A percentile compares a stretch with the other conserved stretches of the same genome.
Conservation (phyloP, 2,113 vertebrate species). For the Laticauda laticaudata region DNA sequence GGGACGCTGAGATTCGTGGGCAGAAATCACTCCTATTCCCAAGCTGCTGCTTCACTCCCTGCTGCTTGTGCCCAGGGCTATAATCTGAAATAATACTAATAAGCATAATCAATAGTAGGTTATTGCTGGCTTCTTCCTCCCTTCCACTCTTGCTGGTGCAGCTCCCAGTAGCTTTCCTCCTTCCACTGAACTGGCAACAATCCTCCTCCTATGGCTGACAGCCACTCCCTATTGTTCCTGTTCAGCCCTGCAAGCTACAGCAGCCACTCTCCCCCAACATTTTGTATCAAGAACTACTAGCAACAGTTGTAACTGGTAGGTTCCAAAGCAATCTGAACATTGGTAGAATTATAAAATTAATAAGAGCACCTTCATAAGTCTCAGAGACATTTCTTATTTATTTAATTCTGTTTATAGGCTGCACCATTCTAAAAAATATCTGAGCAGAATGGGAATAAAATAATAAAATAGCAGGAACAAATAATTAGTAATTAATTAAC, state of each 20-base stretch:
- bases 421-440: not conserved
- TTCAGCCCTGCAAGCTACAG: not conserved
- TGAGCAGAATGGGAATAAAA: not conserved
- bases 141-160: not conserved
- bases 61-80: not conserved
- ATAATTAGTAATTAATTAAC: not conserved
- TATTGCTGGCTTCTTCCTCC: not conserved
- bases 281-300: not conserved
- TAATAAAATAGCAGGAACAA: not conserved
- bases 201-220: not conserved
- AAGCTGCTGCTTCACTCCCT: not conserved
- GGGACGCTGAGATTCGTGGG: not conserved
- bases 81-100: not conserved
- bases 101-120: not conserved
- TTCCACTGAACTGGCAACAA: not conserved
- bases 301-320: not conserved
- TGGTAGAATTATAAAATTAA: not conserved
- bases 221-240: not conserved
- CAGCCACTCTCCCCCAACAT: rapidly evolving
- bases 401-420: not conserved
- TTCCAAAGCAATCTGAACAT: not conserved
- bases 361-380: not conserved
- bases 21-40: not conserved
- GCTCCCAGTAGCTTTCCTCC: not conserved
- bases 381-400: not conserved